These are phyloP conservation scores for Lutraria rhynchaena DNA, from an alignment of 1,140 invertebrate genomes.

Conservation along the genomic window DNA sequence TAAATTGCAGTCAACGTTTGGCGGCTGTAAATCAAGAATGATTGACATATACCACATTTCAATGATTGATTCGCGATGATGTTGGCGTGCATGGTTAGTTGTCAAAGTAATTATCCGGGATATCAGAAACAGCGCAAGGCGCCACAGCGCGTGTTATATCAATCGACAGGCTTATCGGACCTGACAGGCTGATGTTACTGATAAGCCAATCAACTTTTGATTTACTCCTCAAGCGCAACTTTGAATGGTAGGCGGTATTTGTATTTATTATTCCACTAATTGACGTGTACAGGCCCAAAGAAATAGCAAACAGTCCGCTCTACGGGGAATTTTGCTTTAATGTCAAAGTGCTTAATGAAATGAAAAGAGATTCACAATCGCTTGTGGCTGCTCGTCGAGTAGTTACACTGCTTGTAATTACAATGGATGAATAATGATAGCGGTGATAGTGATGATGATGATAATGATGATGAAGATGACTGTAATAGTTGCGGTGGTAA, in stretches of 20 bases:
- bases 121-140: conserved; percentile 34
- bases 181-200: conserved; percentile 38
- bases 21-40: background rate
- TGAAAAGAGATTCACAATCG: too few species aligned
- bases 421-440: too few species aligned
- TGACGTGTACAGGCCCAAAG: conserved; percentile 30
- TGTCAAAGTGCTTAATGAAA: conserved; percentile 6
- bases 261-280: conserved; percentile 35
- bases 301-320: background rate
- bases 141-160: conserved; percentile 47
- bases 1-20: too few species aligned
- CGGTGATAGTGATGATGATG: too few species aligned
- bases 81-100: conserved; percentile 53
- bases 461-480: too few species aligned
- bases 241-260: conserved; percentile 25
- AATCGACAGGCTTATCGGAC: conserved; percentile 51
- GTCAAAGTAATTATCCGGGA: conserved; percentile 55
- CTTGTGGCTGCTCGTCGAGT: too few species aligned
- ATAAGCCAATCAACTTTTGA: conserved; percentile 44
- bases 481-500: too few species aligned
- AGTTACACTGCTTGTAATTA: too few species aligned
- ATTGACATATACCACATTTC: conserved; percentile 45
- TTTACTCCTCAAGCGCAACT: background rate
- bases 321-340: background rate
- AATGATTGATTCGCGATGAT: conserved; percentile 47